phyloP scores from a whole-genome alignment of 2,888 invertebrate genomes.

The Copidosoma aretas region DNA sequence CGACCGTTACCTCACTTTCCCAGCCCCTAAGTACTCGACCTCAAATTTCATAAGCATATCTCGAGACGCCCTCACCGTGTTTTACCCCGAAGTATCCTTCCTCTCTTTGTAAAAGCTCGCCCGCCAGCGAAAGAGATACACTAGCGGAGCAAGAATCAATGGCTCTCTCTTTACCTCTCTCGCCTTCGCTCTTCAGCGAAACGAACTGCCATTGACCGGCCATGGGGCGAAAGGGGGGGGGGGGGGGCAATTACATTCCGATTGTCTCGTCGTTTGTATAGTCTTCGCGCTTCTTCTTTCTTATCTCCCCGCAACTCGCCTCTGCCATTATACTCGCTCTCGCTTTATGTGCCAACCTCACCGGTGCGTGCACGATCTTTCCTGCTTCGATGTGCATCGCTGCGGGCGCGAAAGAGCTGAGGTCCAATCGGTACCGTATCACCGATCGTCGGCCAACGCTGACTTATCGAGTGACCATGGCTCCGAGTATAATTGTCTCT shows the following conservation, averaged over 20 bases:
- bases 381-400: too few relatives aligned
- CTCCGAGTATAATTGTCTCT: too few relatives aligned
- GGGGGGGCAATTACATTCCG: conserved; percentile 57
- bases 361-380: not conserved
- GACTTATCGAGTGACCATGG: too few relatives aligned
- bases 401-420: too few relatives aligned
- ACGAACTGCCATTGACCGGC: conserved; percentile 54
- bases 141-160: conserved; percentile 43
- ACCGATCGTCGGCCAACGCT: too few relatives aligned
- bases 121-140: conserved; percentile 5
- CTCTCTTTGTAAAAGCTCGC: conserved; percentile 6
- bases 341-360: not conserved
- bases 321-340: not conserved
- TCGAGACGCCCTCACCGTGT: too few relatives aligned
- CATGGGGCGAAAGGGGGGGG: too few relatives aligned
- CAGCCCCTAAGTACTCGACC: too few relatives aligned
- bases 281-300: conserved; percentile 22
- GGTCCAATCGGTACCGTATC: too few relatives aligned
- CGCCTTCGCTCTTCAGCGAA: conserved; percentile 45
- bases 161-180: too few relatives aligned
- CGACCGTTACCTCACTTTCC: too few relatives aligned
- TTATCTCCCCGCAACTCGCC: conserved; percentile 5
- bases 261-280: conserved; percentile 57
- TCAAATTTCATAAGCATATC: too few relatives aligned
- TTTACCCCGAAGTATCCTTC: conserved; percentile 14